phyloP scores from a whole-genome alignment of 2,113 vertebrate genomes.

The Odobenus rosmarus region DNA sequence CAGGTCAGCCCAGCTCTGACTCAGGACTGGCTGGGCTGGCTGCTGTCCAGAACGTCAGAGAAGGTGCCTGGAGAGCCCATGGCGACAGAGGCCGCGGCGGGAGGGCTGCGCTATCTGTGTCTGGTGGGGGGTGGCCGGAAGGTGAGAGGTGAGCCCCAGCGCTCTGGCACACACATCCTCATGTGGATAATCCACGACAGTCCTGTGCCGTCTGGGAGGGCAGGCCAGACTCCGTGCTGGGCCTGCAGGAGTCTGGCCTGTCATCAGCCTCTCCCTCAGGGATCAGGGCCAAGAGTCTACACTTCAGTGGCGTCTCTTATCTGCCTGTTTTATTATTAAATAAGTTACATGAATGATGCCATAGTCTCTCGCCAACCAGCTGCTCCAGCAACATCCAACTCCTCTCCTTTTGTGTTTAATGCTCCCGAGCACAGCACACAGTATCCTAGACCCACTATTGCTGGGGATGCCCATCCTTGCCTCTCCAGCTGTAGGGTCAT shows the following conservation, averaged over 20 bases:
- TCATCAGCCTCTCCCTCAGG: conserved; percentile 23
- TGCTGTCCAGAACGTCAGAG: background rate
- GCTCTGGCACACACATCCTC: background rate
- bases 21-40: too few species aligned
- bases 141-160: background rate
- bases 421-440: background rate
- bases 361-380: background rate
- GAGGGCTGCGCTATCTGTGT: background rate
- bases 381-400: background rate
- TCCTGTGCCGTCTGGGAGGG: background rate
- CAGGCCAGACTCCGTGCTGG: background rate
- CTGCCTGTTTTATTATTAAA: conserved; percentile 70
- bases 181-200: background rate
- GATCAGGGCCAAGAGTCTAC: conserved; percentile 31
- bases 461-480: too few species aligned
- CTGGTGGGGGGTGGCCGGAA: background rate
- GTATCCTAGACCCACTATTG: background rate
- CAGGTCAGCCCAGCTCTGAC: background rate
- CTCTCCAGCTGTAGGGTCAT: background rate
- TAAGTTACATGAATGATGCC: conserved; percentile 47
- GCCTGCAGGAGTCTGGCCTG: background rate
- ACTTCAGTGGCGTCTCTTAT: conserved; percentile 67
- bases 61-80: accelerated
- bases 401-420: background rate
- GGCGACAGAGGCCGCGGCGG: background rate